phyloP scores from a whole-genome alignment of 2,888 invertebrate genomes.

The Elgonia sp. region DNA sequence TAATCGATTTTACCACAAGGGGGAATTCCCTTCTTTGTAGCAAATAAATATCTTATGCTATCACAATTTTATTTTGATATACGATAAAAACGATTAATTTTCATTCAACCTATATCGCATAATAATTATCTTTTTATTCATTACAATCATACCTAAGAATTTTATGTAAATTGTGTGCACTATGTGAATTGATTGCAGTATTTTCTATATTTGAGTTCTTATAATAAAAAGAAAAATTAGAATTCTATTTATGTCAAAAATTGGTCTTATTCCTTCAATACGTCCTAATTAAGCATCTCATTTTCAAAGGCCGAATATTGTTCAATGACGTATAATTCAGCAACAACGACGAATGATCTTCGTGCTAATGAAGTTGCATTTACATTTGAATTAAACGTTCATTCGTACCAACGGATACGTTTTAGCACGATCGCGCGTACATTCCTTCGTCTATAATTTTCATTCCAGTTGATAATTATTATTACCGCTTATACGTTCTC shows the following conservation, averaged over 20 bases:
- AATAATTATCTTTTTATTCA: too few relatives aligned
- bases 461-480: slow-evolving; percentile 20
- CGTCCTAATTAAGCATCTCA: slow-evolving; percentile 48
- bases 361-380: slow-evolving; percentile 56
- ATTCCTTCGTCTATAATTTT: slow-evolving; percentile 54
- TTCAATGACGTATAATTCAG: slow-evolving; percentile 44
- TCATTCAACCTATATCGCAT: too few relatives aligned
- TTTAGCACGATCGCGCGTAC: slow-evolving; percentile 34
- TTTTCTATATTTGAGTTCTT: not conserved
- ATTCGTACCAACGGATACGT: slow-evolving; percentile 28
- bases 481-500: slow-evolving; percentile 29
- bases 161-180: too few relatives aligned
- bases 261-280: slow-evolving; percentile 39
- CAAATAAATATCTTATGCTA: too few relatives aligned
- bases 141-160: too few relatives aligned
- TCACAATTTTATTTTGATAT: too few relatives aligned
- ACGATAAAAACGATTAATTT: too few relatives aligned
- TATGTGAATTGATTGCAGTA: not conserved
- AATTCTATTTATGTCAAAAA: not conserved
- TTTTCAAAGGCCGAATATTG: slow-evolving; percentile 51
- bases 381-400: slow-evolving; percentile 54
- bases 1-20: too few relatives aligned
- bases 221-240: not conserved
- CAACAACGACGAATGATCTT: slow-evolving; percentile 52
- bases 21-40: too few relatives aligned